These are phyloP conservation scores for Tribolium madens DNA, from an alignment of 1,140 invertebrate species.

Conservation along the genomic window DNA sequence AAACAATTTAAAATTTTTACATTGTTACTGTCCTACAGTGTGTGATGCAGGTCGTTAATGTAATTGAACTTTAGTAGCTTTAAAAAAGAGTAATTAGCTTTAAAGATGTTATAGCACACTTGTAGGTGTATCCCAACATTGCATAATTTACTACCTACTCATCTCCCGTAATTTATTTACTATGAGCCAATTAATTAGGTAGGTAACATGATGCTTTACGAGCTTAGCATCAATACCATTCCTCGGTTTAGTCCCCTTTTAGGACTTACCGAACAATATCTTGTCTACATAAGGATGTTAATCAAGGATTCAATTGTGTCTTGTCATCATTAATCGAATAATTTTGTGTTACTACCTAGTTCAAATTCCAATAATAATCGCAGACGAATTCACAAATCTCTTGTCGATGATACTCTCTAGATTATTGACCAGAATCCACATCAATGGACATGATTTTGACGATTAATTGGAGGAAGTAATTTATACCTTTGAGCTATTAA, in stretches of 20 bases:
- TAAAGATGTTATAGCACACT: conserved; percentile 5
- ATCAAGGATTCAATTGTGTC: conserved; percentile 37
- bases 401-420: conserved; percentile 29
- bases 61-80: not conserved
- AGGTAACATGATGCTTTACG: conserved; percentile 24
- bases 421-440: conserved; percentile 19
- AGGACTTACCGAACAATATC: conserved; percentile 22
- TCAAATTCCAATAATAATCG: conserved; percentile 30
- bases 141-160: conserved; percentile 29
- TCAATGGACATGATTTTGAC: conserved; percentile 18
- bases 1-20: too few relatives aligned
- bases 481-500: conserved; percentile 29
- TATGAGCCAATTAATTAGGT: conserved; percentile 34
- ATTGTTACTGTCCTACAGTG: not conserved
- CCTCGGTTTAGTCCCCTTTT: conserved; percentile 1
- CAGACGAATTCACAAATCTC: conserved; percentile 14
- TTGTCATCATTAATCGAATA: conserved; percentile 32
- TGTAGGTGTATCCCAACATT: conserved; percentile 27
- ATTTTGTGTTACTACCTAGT: conserved; percentile 18
- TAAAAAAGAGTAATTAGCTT: conserved; percentile 20
- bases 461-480: conserved; percentile 36
- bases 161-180: conserved; percentile 31
- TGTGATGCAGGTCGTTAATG: not conserved
- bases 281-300: conserved; percentile 23
- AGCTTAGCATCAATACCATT: conserved; percentile 9